Evolutionary conservation across 2,888 invertebrate species (phyloP), one percentile per base, ranked within the genome.

Genomic region (Phaedon cochleariae): DNA sequence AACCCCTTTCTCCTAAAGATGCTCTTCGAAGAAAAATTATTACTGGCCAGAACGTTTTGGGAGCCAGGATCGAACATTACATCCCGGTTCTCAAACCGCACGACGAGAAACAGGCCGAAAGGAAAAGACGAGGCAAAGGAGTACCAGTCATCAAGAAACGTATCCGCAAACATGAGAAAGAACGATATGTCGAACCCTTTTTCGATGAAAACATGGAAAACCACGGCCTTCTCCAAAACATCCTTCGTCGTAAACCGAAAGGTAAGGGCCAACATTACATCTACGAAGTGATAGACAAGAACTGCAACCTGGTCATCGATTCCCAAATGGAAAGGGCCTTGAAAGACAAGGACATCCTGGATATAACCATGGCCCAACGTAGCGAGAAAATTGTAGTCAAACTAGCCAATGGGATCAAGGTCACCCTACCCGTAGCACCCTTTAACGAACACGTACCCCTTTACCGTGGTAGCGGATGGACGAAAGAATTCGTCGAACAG

Each of bases 1-100:
- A 92, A 51, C 92, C 93, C 1, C 90, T 93, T 66, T 92, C 92
- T 62, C 92, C 93, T 20, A 92, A 92, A 12, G 93, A 93, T 78
- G 93, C 93, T 0, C 90, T 91, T 77, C 87, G 92, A 71, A 89
- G 91, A 81, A 93, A 93, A 84, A 88, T 91, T 67, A 92, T 92
- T 79, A 90, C 92, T 2, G 91, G 91, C 70, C 92, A 92, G 55
- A 85, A 92, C 71, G 90, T 92, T 48, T 86, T 90, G 45, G 81
- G 81, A 29, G 68, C 69, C 41, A 70, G 81, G 48, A 77, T 79
- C 54, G 92, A 92, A 82, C 92, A 92, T 84, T 92, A 91, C 86
- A 92, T 92, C 84, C 92, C 92, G 77, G 91, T 92, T 66, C 83
- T 91, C 68, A 86, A 91, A 68, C 86, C 76, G 1, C 79, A 80